Evolutionary conservation across 2,888 invertebrate genomes (phyloP), one percentile per base, ranked within the genome.

Genomic region (Operophtera brumata): DNA sequence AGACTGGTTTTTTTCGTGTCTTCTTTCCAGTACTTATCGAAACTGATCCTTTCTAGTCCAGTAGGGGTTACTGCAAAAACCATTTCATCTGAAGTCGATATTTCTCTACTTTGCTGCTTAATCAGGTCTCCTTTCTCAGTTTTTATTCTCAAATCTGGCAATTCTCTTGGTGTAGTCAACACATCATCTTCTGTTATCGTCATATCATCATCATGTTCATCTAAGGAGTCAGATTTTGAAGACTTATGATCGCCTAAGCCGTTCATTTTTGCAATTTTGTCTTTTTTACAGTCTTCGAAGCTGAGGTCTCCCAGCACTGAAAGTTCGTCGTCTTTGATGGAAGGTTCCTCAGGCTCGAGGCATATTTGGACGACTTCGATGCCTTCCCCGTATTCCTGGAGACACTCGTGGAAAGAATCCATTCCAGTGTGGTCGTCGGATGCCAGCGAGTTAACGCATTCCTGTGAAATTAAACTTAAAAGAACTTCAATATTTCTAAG

Each of bases 361-460:
- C 92, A 92, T 69, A 93, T 92, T 66, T 92, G 92, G 10, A 93
- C 91, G 3, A 92, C 92, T 73, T 93, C 92, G 49, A 93, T 65
- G 12, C 92, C 92, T 70, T 93, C 93, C 5, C 92, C 92, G 64
- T 93, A 93, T 67, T 93, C 93, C 73, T 93, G 93, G 39, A 93
- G 88, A 65, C 93, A 93, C 76, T 93, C 93, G 72, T 93, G 93
- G 67, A 92, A 93, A 40, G 93, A 93, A 54, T 93, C 93, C 79
- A 93, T 87, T 37, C 92, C 92, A 0, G 92, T 93, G 68, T 92
- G 92, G 64, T 93, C 92, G 52, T 93, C 92, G 32, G 92, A 92
- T 6, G 91, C 91, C 49, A 92, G 76, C 1, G 92, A 92, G 69
- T 91, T 90, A 53, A 90, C 74, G 65, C 84, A 90, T 80, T 91